Evolutionary conservation across 1,140 invertebrate genomes (phyloP).

Genomic region (Scaptomyza hsui): DNA sequence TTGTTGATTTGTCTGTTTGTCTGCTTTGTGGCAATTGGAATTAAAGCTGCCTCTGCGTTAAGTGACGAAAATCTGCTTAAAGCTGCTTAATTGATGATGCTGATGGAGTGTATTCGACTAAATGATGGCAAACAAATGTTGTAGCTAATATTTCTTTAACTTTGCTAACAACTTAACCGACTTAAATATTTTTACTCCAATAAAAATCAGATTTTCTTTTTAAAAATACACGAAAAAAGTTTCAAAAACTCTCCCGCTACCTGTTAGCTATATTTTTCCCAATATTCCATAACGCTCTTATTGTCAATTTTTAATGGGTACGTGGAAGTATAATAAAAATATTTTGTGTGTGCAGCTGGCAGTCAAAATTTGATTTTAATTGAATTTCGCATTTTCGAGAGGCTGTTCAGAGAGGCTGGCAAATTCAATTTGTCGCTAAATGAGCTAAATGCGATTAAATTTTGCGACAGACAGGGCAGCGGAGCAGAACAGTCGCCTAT

Average conservation of each 20-base stretch:
- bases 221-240: no score
- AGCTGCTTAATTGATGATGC: slow-evolving; percentile 4
- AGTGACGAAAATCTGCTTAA: slow-evolving; percentile 62
- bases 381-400: slow-evolving; percentile 73
- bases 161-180: no score
- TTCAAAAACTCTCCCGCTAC: not conserved
- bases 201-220: no score
- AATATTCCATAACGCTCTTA: not conserved
- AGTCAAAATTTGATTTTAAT: slow-evolving; percentile 78
- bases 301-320: not conserved
- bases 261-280: not conserved
- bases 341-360: slow-evolving; percentile 6
- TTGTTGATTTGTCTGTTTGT: slow-evolving; percentile 39
- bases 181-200: no score
- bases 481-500: slow-evolving; percentile 41
- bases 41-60: slow-evolving; percentile 47
- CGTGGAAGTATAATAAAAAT: slow-evolving; percentile 3
- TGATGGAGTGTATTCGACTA: no score
- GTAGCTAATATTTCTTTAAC: no score
- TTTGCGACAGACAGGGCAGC: slow-evolving; percentile 43
- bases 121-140: no score
- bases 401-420: slow-evolving; percentile 31
- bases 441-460: slow-evolving; percentile 81
- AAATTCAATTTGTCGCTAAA: slow-evolving; percentile 78
- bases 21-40: slow-evolving; percentile 28